Percentiles rank a stretch among this genome's conserved stretches.
phyloP scores from a whole-genome alignment of 2,888 invertebrate genomes.

The Zygaena filipendulae region DNA sequence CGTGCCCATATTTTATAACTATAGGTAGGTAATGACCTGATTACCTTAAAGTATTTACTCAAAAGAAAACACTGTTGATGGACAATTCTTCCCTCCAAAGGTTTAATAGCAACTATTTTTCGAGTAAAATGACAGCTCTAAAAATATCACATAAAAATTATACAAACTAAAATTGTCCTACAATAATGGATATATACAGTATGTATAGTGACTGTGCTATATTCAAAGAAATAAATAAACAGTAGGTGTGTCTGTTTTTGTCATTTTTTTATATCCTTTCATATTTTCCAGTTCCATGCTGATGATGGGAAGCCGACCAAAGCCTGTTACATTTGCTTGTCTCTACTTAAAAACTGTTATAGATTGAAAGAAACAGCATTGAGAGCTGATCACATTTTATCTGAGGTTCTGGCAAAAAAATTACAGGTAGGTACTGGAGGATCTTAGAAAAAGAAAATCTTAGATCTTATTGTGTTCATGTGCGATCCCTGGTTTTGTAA shows the following conservation, averaged over 20 bases:
- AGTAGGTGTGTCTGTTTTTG: too few relatives aligned
- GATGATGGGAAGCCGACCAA: conserved; percentile 18
- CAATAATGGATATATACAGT: too few relatives aligned
- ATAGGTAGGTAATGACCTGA: too few relatives aligned
- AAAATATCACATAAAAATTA: too few relatives aligned
- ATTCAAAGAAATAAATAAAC: too few relatives aligned
- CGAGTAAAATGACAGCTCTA: too few relatives aligned
- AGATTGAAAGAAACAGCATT: conserved; percentile 21
- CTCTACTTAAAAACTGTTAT: conserved; percentile 22
- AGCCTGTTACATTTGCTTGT: conserved; percentile 28
- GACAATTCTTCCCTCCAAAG: not conserved
- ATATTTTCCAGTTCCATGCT: conserved; percentile 20
- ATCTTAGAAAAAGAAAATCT: not conserved
- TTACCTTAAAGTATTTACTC: too few relatives aligned
- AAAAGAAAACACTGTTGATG: conserved; percentile 1
- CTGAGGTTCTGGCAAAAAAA: conserved; percentile 14
- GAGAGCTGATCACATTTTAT: conserved; percentile 22
- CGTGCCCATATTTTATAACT: too few relatives aligned
- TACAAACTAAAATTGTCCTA: too few relatives aligned
- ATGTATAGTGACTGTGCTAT: too few relatives aligned
- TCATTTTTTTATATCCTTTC: conserved; percentile 2
- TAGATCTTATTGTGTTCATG: not conserved
- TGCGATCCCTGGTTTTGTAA: too few relatives aligned
- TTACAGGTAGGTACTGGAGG: conserved; percentile 18
- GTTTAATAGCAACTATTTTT: not conserved